These are phyloP conservation scores for Romanogobio albipinnatus DNA, from an alignment of 2,113 vertebrate genomes.

Conservation along the genomic window DNA sequence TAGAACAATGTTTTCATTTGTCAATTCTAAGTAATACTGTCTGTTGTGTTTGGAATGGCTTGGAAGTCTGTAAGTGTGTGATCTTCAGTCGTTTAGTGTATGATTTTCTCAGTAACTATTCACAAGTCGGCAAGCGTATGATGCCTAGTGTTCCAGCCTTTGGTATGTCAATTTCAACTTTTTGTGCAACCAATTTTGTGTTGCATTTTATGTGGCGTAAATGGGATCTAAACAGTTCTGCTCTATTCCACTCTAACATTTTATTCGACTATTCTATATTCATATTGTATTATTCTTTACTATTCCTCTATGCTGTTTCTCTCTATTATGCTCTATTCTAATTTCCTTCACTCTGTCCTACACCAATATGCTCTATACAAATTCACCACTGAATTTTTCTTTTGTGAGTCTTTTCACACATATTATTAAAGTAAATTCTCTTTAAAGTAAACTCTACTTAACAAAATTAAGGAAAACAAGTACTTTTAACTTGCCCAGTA, in stretches of 20 bases:
- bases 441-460: too few relatives aligned
- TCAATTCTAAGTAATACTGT: background rate
- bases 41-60: background rate
- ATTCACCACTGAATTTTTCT: background rate
- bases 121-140: background rate
- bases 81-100: background rate
- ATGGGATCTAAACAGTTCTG: background rate
- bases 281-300: background rate
- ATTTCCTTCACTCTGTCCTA: background rate
- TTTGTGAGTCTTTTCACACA: too few relatives aligned
- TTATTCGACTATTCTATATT: too few relatives aligned
- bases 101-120: background rate
- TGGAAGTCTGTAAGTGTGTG: background rate
- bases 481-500: too few relatives aligned
- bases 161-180: too few relatives aligned
- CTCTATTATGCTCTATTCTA: background rate
- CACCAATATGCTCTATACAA: background rate
- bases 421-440: too few relatives aligned
- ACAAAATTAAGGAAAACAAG: too few relatives aligned
- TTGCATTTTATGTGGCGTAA: too few relatives aligned
- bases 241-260: background rate
- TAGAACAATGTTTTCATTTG: background rate
- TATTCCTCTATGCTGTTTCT: background rate
- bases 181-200: too few relatives aligned
- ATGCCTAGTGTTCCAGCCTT: background rate